These are phyloP conservation scores for Neogale vison DNA, from an alignment of 2,113 vertebrate genomes.

Conservation along the genomic window DNA sequence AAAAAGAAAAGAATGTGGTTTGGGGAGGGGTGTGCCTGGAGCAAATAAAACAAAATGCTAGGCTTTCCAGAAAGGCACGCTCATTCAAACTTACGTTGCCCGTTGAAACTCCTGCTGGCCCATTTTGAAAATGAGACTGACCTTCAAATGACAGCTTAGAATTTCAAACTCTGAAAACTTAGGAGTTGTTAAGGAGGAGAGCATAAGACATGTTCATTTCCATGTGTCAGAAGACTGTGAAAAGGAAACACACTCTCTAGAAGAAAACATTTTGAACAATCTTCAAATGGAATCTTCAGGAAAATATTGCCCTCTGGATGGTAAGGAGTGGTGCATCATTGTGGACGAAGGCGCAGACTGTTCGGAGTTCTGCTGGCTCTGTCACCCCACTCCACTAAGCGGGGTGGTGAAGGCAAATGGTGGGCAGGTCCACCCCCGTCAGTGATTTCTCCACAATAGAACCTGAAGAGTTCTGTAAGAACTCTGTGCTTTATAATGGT, in stretches of 20 bases:
- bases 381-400: neutral
- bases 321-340: neutral
- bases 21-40: neutral
- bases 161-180: constrained; percentile 14
- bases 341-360: neutral
- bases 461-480: neutral
- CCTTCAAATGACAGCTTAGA: neutral
- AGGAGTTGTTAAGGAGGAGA: neutral
- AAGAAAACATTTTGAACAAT: neutral
- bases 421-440: fast-evolving
- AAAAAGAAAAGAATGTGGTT: constrained; percentile 62
- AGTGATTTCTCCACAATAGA: neutral
- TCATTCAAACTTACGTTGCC: neutral
- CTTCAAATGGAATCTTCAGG: neutral
- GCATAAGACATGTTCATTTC: neutral
- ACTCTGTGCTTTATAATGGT: neutral
- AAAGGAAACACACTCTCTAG: neutral
- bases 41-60: constrained; percentile 53
- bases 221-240: neutral
- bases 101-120: neutral
- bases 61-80: neutral
- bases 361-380: too few species aligned
- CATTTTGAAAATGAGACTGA: neutral
- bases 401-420: neutral
- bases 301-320: neutral